Percentiles rank a stretch among this genome's conserved stretches.
Conservation (phyloP, 23 tunicate species). For the Clavelina lepadiformis region DNA sequence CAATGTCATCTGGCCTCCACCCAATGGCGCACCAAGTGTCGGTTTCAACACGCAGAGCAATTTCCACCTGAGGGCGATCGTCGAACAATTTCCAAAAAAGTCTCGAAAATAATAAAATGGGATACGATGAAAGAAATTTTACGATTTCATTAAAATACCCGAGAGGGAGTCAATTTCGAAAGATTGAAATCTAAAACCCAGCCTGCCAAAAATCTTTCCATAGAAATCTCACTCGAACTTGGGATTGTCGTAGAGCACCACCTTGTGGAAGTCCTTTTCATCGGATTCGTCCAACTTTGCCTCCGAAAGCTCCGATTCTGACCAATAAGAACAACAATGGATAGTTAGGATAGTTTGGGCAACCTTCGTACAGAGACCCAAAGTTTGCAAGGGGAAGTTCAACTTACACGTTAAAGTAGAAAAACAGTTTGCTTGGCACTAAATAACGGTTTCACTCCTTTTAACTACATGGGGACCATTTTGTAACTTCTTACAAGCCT, state of each 20-base stretch:
- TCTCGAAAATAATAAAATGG: constrained; percentile 15
- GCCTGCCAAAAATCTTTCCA: background rate
- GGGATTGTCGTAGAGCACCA: constrained; percentile 28
- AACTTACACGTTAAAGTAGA: no score
- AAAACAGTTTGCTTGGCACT: no score
- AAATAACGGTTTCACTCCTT: no score
- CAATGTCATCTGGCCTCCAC: constrained; percentile 48
- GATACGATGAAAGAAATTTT: no score
- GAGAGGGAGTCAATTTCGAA: background rate
- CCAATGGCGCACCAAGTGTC: constrained; percentile 69
- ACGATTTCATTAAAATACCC: no score
- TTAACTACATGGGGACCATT: no score
- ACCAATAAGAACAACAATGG: background rate
- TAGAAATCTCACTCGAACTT: constrained; percentile 24
- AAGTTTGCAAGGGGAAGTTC: no score
- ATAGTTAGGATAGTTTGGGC: background rate
- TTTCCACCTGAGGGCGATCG: constrained; percentile 43
- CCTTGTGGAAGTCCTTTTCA: constrained; percentile 8
- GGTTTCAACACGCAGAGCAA: constrained; percentile 40
- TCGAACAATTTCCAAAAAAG: constrained; percentile 46
- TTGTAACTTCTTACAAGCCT: no score
- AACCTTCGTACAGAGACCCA: no score
- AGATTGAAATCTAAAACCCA: background rate
- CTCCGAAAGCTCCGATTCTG: constrained; percentile 29
- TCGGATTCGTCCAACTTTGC: constrained; percentile 29